Evolutionary conservation across 2,888 invertebrate genomes (phyloP).

Genomic region (Corythucha ciliata): DNA sequence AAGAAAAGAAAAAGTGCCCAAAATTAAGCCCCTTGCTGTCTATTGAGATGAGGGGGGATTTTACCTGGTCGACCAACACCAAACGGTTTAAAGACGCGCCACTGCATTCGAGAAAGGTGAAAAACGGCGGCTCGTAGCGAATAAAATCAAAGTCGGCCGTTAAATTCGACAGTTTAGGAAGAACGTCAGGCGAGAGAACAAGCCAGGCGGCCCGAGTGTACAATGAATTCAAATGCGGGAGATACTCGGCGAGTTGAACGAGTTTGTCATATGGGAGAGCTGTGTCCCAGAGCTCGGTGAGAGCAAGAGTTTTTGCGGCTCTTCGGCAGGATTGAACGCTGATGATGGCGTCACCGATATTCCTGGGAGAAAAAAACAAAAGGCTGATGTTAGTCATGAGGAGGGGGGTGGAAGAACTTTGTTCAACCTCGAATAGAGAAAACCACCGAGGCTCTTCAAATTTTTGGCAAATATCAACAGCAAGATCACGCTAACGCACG

Average conservation of each 20-base stretch:
- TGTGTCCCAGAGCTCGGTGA: constrained; percentile 38
- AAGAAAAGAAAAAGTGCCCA: constrained; percentile 7
- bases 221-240: constrained; percentile 33
- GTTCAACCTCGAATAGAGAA: constrained; percentile 37
- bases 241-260: constrained; percentile 28
- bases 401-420: not conserved
- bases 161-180: constrained; percentile 33
- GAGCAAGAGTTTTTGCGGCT: constrained; percentile 30
- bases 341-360: constrained; percentile 38
- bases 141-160: constrained; percentile 37
- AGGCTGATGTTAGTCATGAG: not conserved
- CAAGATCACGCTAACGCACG: constrained; percentile 36
- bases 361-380: constrained; percentile 31
- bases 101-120: constrained; percentile 31
- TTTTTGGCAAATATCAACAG: constrained; percentile 37
- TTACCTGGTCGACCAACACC: constrained; percentile 36
- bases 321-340: constrained; percentile 31
- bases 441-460: constrained; percentile 38
- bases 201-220: constrained; percentile 34
- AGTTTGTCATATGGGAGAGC: constrained; percentile 37
- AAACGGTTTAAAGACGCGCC: constrained; percentile 32
- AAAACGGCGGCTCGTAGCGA: constrained; percentile 31
- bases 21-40: not conserved
- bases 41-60: not conserved
- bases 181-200: constrained; percentile 23